A percentile compares a stretch with the other conserved stretches of the same genome.
Conservation (phyloP, 2,797 vertebrate genomes). For the Carduelis carduelis region DNA sequence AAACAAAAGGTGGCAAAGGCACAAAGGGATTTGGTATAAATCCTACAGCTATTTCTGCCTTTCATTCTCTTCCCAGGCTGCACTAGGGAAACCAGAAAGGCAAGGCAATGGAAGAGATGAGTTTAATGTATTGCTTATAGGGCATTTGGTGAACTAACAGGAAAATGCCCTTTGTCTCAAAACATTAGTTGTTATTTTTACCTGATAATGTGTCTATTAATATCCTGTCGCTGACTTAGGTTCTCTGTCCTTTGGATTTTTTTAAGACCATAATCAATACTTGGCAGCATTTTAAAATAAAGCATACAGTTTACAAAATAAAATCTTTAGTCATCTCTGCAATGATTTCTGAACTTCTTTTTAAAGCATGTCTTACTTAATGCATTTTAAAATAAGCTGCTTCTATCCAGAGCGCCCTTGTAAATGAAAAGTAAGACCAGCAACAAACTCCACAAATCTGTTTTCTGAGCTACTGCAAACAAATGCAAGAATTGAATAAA, state of each 20-base stretch:
- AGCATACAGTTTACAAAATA: background rate
- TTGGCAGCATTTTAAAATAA: background rate
- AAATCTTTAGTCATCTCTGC: background rate
- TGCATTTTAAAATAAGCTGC: background rate
- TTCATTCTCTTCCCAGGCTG: background rate
- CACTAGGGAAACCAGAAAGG: background rate
- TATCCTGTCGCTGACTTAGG: background rate
- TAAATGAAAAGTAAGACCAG: background rate
- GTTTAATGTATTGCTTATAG: background rate
- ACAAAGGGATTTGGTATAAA: background rate
- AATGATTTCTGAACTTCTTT: background rate
- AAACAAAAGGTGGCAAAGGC: background rate
- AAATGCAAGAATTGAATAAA: background rate
- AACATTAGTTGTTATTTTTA: background rate
- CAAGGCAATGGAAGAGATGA: fast-evolving
- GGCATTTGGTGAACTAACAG: background rate
- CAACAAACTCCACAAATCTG: background rate
- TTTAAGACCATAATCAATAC: background rate
- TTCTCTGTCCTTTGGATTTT: background rate
- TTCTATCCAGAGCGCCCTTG: background rate
- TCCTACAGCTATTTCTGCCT: background rate
- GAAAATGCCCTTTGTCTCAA: background rate
- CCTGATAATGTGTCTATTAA: background rate
- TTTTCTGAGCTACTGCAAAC: background rate
- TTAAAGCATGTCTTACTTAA: background rate